phyloP scores from a whole-genome alignment of 2,797 vertebrate species.

The Presbytis comata region DNA sequence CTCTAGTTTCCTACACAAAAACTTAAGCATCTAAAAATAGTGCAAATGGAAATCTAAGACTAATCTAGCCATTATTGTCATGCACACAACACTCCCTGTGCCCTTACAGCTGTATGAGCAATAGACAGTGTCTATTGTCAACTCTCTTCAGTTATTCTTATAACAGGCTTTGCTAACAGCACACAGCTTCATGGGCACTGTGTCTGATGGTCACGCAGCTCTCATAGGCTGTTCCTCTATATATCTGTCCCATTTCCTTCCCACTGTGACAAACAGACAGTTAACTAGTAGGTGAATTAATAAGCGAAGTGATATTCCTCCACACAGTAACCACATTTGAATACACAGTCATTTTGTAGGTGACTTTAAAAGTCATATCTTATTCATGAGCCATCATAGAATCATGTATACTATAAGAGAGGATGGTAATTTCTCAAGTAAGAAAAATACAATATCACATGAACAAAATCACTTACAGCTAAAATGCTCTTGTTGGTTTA shows the following conservation, averaged over 20 bases:
- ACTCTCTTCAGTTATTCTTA: background rate
- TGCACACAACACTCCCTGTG: background rate
- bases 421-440: background rate
- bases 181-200: fast-evolving
- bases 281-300: background rate
- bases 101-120: background rate
- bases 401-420: background rate
- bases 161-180: background rate
- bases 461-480: background rate
- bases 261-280: background rate
- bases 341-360: background rate
- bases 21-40: background rate
- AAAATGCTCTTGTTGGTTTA: background rate
- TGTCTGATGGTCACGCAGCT: background rate
- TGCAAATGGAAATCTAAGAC: background rate
- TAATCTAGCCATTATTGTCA: background rate
- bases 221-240: background rate
- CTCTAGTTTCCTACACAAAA: background rate
- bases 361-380: background rate
- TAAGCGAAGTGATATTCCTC: background rate
- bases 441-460: background rate
- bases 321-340: background rate
- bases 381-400: background rate
- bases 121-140: background rate
- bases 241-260: background rate